These are phyloP conservation scores for Coryphaenoides rupestris DNA, from an alignment of 2,113 vertebrate species.

Conservation along the genomic window DNA sequence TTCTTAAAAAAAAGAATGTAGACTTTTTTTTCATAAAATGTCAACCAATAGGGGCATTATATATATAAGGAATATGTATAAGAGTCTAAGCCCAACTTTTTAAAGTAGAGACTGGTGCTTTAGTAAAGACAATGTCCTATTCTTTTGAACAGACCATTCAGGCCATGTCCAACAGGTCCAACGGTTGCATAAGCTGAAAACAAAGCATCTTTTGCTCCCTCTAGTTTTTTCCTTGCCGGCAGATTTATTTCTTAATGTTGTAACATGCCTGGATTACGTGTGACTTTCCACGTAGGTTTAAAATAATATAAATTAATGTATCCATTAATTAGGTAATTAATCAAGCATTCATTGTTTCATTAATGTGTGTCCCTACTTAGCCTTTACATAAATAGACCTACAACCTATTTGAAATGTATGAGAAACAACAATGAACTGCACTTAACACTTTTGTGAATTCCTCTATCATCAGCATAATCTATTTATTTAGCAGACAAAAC, in stretches of 20 bases:
- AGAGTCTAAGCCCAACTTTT: conserved; percentile 20
- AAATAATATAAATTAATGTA: conserved; percentile 45
- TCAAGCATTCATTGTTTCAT: no score
- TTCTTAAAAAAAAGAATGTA: no score
- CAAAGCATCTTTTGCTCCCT: conserved; percentile 62
- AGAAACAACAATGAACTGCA: no score
- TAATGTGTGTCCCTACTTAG: conserved; percentile 32
- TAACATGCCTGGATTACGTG: conserved; percentile 57
- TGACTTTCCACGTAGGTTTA: conserved; percentile 59
- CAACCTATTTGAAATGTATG: no score
- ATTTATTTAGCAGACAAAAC: no score
- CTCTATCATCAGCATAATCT: no score
- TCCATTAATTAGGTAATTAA: no score
- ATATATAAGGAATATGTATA: not conserved
- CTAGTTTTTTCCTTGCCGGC: conserved; percentile 26
- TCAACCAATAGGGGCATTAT: no score
- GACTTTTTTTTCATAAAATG: no score
- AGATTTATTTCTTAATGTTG: conserved; percentile 55
- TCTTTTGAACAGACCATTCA: conserved; percentile 64
- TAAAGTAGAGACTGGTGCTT: conserved; percentile 36
- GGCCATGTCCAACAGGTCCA: conserved; percentile 66
- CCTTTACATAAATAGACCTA: no score
- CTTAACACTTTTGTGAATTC: no score
- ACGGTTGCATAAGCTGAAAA: conserved; percentile 57
- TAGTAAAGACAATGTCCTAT: conserved; percentile 61